Evolutionary conservation across 2,888 invertebrate species (phyloP).

Genomic region (Crossocerus cetratus): DNA sequence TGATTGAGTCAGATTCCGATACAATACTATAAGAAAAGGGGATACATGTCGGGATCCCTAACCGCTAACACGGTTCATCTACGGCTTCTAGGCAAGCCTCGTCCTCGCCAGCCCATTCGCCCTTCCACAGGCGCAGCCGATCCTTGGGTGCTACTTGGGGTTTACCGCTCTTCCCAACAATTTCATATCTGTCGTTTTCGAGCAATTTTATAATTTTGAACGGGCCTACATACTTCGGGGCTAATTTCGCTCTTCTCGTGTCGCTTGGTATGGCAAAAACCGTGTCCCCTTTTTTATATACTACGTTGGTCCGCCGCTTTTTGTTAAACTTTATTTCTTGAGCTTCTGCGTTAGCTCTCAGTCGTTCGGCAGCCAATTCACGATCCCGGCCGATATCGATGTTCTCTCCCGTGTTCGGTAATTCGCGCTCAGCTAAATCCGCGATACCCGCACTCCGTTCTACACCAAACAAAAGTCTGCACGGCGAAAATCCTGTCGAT

Average conservation of each 20-base stretch:
- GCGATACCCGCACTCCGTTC: neutral
- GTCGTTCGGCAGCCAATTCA: neutral
- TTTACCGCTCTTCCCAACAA: neutral
- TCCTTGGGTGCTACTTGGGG: constrained; percentile 2
- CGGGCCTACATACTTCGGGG: constrained; percentile 4
- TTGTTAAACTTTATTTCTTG: neutral
- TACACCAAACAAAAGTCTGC: constrained; percentile 2
- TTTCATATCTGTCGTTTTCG: neutral
- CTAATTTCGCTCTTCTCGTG: neutral
- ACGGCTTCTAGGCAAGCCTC: neutral
- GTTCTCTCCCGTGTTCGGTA: neutral
- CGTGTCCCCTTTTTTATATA: neutral
- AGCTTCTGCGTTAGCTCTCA: neutral
- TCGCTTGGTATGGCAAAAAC: constrained; percentile 3
- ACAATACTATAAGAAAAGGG: too few relatives aligned
- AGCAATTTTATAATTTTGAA: neutral
- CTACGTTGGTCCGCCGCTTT: neutral
- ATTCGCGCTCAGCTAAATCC: neutral
- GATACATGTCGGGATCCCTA: too few relatives aligned
- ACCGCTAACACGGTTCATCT: constrained; percentile 11
- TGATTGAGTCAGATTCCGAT: too few relatives aligned
- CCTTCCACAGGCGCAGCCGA: neutral
- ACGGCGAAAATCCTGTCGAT: constrained; percentile 4
- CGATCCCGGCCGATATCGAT: neutral
- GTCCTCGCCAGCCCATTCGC: constrained; percentile 1